These are phyloP conservation scores for Pantherophis vulpinus DNA, from an alignment of 2,797 vertebrate species.

Conservation along the genomic window DNA sequence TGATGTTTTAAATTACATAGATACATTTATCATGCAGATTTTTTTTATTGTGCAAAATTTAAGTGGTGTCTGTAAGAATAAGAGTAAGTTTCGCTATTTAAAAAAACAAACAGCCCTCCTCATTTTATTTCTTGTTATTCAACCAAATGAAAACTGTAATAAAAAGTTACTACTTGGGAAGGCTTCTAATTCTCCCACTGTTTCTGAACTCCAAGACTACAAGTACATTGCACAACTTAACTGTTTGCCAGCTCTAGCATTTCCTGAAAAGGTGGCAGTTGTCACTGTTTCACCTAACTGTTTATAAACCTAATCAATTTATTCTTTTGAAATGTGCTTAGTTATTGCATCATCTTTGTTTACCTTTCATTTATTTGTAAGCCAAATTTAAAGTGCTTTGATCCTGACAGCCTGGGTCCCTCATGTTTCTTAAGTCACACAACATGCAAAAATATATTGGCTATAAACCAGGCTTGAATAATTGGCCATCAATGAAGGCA, in stretches of 20 bases:
- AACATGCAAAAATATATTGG: slow-evolving; percentile 39
- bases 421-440: slow-evolving; percentile 23
- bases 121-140: slow-evolving; percentile 4
- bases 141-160: background rate
- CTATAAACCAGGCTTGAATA: slow-evolving; percentile 8
- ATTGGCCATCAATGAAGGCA: background rate
- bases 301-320: too few species aligned
- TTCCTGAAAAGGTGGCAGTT: background rate
- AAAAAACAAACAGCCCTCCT: slow-evolving; percentile 25
- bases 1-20: slow-evolving; percentile 59
- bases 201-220: background rate
- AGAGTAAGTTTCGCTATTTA: background rate
- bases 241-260: background rate
- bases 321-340: background rate
- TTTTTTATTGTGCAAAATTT: slow-evolving; percentile 51
- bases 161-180: background rate
- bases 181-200: background rate
- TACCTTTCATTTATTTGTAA: background rate
- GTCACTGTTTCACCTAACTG: background rate
- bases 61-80: slow-evolving; percentile 35
- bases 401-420: background rate
- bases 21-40: slow-evolving; percentile 56
- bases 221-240: background rate
- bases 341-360: background rate
- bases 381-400: background rate